Evolutionary conservation across 2,113 vertebrate genomes (phyloP).

Genomic region (Oreochromis spilurus): DNA sequence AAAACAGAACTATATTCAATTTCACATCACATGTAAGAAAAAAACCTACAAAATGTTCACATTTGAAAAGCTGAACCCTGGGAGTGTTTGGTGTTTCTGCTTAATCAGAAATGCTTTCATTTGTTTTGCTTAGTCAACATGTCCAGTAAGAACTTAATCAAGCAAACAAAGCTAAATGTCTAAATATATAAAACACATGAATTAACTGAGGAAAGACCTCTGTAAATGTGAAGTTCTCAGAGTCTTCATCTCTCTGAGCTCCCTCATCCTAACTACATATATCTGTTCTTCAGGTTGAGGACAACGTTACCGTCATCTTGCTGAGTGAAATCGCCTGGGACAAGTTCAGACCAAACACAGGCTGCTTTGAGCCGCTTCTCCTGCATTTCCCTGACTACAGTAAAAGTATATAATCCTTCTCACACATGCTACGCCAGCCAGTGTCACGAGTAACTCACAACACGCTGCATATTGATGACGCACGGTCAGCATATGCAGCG

Average conservation of each 20-base stretch:
- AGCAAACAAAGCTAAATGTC: not conserved
- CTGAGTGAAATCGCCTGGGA: conserved; percentile 96
- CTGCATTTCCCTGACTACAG: conserved; percentile 95
- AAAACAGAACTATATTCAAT: not conserved
- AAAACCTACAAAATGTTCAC: not conserved
- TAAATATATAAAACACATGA: not conserved
- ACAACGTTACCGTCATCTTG: conserved; percentile 87
- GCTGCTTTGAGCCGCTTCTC: conserved; percentile 88
- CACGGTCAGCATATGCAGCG: not conserved
- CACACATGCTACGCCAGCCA: not conserved
- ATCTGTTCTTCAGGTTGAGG: conserved; percentile 75
- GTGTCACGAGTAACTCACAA: not conserved
- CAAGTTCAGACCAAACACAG: conserved; percentile 84
- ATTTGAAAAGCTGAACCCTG: not conserved
- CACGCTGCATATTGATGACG: not conserved
- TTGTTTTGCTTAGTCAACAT: not conserved
- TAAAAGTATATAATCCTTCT: conserved; percentile 82
- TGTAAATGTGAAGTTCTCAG: not conserved
- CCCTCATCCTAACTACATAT: not conserved
- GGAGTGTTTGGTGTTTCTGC: not conserved
- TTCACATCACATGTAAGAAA: not conserved
- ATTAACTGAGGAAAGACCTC: not conserved
- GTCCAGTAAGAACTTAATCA: not conserved
- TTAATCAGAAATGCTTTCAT: not conserved
- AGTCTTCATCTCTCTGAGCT: not conserved